Conservation (phyloP, 2,797 vertebrate species). For the Diglossa cyanea region DNA sequence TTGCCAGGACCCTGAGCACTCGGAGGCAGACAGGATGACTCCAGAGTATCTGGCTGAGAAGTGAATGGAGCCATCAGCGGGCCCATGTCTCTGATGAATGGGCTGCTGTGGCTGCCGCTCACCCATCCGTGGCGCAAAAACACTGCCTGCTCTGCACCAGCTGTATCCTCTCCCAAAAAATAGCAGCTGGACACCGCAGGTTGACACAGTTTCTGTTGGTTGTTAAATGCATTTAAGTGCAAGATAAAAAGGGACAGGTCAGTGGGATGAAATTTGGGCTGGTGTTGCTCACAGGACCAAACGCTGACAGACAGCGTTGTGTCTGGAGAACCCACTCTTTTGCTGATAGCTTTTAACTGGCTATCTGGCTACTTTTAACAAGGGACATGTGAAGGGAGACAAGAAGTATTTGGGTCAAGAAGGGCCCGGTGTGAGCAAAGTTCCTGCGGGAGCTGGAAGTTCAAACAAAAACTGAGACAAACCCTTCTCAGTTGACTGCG, state of each 20-base stretch:
- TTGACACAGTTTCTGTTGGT: neutral
- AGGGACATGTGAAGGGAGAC: neutral
- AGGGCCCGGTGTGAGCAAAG: neutral
- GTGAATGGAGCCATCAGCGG: neutral
- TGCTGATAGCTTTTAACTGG: neutral
- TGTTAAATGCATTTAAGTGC: neutral
- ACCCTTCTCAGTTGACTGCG: neutral
- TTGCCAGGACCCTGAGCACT: neutral
- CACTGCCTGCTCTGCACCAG: neutral
- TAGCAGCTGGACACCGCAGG: neutral
- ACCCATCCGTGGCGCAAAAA: neutral
- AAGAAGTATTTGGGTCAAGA: neutral
- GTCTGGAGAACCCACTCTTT: neutral
- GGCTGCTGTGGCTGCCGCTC: neutral
- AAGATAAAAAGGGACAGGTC: neutral
- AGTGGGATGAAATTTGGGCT: neutral
- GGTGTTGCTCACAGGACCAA: neutral
- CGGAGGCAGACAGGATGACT: neutral
- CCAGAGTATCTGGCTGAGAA: neutral
- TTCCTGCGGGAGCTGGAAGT: neutral
- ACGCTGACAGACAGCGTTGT: neutral
- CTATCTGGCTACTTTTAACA: neutral
- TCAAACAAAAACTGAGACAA: slow-evolving; percentile 1
- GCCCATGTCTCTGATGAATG: neutral
- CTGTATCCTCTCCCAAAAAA: neutral